A percentile compares a stretch with the other conserved stretches of the same genome.
Evolutionary conservation across 2,797 vertebrate genomes (phyloP).

Genomic region (Characodon lateralis): DNA sequence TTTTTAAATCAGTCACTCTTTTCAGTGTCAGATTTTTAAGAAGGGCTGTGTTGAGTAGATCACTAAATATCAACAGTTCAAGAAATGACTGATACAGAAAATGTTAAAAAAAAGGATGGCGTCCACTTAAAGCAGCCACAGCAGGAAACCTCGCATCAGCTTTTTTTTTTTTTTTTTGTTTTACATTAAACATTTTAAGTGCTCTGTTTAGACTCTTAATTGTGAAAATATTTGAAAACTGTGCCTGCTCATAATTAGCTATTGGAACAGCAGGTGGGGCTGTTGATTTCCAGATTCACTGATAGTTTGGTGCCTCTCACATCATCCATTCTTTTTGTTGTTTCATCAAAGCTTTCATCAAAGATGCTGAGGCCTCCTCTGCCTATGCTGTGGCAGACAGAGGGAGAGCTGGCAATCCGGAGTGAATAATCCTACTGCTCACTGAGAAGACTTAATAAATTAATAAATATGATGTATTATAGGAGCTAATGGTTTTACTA

Average conservation of each 20-base stretch:
- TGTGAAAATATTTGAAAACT: background rate
- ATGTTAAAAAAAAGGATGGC: background rate
- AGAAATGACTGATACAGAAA: background rate
- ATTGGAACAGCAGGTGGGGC: conserved; percentile 80
- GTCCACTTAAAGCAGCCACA: too few relatives aligned
- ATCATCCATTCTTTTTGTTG: conserved; percentile 61
- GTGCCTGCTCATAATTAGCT: background rate
- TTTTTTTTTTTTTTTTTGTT: background rate
- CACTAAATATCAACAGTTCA: background rate
- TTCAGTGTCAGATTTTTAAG: background rate
- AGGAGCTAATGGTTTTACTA: background rate
- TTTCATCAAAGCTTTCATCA: conserved; percentile 47
- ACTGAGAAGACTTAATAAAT: background rate
- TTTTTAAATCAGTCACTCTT: background rate
- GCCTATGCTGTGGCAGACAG: conserved; percentile 17
- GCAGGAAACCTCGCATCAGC: background rate
- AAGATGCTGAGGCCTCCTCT: conserved; percentile 49
- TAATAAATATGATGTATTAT: background rate
- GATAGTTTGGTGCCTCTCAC: background rate
- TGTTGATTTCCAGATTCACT: conserved; percentile 74
- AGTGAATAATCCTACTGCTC: conserved; percentile 9
- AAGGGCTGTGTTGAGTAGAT: background rate
- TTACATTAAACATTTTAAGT: background rate
- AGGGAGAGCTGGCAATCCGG: conserved; percentile 19
- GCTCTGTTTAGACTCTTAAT: background rate